These are phyloP conservation scores for Genyomyrus donnyi DNA, from an alignment of 2,113 vertebrate genomes.

Conservation along the genomic window DNA sequence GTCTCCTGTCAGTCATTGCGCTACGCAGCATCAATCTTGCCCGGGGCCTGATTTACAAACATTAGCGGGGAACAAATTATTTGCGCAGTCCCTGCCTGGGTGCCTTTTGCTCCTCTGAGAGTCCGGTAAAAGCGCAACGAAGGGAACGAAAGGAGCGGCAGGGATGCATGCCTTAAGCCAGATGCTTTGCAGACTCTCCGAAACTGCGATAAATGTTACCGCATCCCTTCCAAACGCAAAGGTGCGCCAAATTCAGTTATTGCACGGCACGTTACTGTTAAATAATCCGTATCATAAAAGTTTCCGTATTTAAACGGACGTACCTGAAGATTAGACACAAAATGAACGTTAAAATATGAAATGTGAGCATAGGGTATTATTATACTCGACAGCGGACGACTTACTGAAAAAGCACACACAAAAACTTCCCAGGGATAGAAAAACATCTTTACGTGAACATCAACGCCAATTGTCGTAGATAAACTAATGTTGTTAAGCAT, in stretches of 20 bases:
- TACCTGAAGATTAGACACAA: neutral
- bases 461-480: neutral
- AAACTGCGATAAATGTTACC: neutral
- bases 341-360: neutral
- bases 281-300: neutral
- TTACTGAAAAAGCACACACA: neutral
- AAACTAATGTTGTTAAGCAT: neutral
- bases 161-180: neutral
- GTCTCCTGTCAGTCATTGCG: neutral
- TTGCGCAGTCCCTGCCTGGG: neutral
- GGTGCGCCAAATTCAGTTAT: neutral
- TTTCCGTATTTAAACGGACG: neutral
- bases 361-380: neutral
- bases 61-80: neutral
- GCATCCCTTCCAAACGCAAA: neutral
- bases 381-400: neutral
- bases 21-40: neutral
- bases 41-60: neutral
- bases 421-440: neutral
- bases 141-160: neutral
- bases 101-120: neutral
- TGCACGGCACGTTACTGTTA: neutral
- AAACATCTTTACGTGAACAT: neutral
- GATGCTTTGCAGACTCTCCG: neutral
- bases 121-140: neutral